Conservation (phyloP, 2,888 invertebrate species). For the Volucella bombylans region DNA sequence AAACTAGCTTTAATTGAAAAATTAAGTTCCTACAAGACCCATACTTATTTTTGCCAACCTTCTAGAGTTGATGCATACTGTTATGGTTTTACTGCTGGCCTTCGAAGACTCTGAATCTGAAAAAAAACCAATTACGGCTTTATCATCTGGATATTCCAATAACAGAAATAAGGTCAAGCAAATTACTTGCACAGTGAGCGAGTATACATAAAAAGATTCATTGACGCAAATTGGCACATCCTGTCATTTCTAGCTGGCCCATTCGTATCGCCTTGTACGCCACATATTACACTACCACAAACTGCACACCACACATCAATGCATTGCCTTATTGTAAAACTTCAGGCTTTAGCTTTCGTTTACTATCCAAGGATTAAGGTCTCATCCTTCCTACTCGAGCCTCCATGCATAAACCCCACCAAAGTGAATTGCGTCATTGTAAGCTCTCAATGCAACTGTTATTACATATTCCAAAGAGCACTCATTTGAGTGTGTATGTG, state of each 20-base stretch:
- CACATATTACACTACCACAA: not conserved
- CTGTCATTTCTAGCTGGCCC: constrained; percentile 29
- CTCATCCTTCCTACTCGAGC: constrained; percentile 17
- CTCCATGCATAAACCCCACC: constrained; percentile 23
- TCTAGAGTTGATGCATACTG: too few relatives aligned
- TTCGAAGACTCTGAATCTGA: too few relatives aligned
- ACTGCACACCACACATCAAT: constrained; percentile 14
- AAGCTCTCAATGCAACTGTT: constrained; percentile 56
- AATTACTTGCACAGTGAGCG: not conserved
- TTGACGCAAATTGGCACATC: constrained; percentile 61
- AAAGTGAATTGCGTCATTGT: constrained; percentile 66
- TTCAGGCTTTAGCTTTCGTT: constrained; percentile 8
- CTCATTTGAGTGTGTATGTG: not conserved
- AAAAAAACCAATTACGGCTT: not conserved
- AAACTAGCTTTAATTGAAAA: too few relatives aligned
- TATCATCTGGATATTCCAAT: not conserved
- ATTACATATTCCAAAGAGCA: constrained; percentile 22
- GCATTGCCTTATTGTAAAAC: constrained; percentile 4
- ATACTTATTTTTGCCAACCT: too few relatives aligned
- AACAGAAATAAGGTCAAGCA: constrained; percentile 7
- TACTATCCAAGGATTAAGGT: constrained; percentile 46
- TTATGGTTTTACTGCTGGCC: too few relatives aligned
- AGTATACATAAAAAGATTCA: constrained; percentile 18
- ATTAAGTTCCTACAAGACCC: too few relatives aligned
- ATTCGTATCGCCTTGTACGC: not conserved